Evolutionary conservation across 2,113 vertebrate genomes (phyloP).

Genomic region (Pseudois nayaur): DNA sequence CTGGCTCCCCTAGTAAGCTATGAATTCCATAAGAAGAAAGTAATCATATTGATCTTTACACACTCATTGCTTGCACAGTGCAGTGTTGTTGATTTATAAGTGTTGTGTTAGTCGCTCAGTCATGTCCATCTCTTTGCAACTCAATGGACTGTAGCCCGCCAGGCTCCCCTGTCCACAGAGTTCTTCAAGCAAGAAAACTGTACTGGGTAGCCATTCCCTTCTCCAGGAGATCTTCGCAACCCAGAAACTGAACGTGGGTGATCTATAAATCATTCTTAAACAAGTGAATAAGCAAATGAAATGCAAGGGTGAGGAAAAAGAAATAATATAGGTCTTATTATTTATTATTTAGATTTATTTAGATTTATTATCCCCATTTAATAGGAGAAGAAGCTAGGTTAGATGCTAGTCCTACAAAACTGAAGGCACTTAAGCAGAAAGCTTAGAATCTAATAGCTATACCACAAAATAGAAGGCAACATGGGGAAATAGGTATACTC

Average conservation of each 20-base stretch:
- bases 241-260: background rate
- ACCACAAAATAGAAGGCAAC: background rate
- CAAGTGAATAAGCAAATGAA: background rate
- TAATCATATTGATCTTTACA: background rate
- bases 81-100: background rate
- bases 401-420: background rate
- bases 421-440: background rate
- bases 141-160: background rate
- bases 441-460: background rate
- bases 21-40: background rate
- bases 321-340: background rate
- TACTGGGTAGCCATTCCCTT: background rate
- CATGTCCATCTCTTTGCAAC: background rate
- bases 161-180: background rate
- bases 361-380: background rate
- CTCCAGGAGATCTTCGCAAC: background rate
- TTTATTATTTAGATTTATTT: background rate
- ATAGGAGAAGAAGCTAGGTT: background rate
- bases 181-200: background rate
- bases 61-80: background rate
- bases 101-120: background rate
- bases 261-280: constrained; percentile 10
- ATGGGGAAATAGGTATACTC: background rate
- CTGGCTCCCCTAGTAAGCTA: background rate
- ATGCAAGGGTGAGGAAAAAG: background rate